These are phyloP conservation scores for Incurvaria masculella DNA, from an alignment of 2,888 invertebrate genomes.

Conservation along the genomic window DNA sequence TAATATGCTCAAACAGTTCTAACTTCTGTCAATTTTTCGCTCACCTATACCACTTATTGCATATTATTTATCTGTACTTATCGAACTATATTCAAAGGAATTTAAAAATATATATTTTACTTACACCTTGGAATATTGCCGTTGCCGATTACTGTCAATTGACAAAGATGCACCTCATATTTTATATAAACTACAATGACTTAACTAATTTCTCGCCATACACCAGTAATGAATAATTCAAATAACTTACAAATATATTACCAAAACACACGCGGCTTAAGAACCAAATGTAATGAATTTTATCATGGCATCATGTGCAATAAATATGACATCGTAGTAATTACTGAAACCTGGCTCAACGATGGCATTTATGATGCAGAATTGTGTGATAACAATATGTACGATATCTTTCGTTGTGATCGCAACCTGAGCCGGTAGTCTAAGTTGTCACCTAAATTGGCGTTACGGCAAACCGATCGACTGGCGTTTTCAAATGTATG, in stretches of 20 bases:
- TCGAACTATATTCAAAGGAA: background rate
- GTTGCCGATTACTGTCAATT: no score
- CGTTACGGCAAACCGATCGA: no score
- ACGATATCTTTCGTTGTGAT: background rate
- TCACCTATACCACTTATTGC: no score
- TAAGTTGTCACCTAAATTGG: no score
- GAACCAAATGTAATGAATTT: background rate
- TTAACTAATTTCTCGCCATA: background rate
- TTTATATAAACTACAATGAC: no score
- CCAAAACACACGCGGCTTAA: conserved; percentile 1
- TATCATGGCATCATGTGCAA: background rate
- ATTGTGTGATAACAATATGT: background rate
- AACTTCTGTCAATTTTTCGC: background rate
- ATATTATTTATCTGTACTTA: background rate
- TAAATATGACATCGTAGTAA: background rate
- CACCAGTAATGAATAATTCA: no score
- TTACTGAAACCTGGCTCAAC: background rate
- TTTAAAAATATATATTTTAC: background rate
- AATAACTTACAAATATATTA: background rate
- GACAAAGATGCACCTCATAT: no score
- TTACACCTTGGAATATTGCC: background rate
- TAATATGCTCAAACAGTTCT: no score
- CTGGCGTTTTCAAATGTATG: no score
- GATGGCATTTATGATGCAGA: background rate
- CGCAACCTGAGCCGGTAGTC: no score